A percentile compares a stretch with the other conserved stretches of the same genome.
Conservation (phyloP, 1,140 invertebrate species). For the Ceratosolen solmsi region DNA sequence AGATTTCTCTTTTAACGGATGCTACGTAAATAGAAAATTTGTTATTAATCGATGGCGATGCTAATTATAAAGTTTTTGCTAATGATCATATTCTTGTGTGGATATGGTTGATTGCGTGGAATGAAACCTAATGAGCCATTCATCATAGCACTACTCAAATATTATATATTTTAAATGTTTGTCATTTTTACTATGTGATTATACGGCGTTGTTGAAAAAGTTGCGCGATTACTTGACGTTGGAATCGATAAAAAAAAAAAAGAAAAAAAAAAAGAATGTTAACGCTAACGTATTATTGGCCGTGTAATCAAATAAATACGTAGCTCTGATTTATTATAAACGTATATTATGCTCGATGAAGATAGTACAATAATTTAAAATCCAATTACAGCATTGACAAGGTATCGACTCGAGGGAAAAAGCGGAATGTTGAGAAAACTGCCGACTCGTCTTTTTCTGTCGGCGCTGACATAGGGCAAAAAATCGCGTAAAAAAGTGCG, state of each 20-base stretch:
- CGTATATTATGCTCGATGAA: no score
- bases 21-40: slow-evolving; percentile 12
- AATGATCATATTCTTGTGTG: neutral
- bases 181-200: neutral
- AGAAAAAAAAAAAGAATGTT: no score
- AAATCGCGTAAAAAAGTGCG: neutral
- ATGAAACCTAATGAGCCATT: neutral
- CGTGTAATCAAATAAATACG: neutral
- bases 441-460: neutral
- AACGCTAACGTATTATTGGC: neutral
- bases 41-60: neutral
- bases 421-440: neutral
- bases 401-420: neutral
- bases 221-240: neutral
- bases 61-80: neutral
- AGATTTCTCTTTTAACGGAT: slow-evolving; percentile 23
- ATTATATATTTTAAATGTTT: neutral
- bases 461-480: neutral
- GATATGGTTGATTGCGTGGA: neutral
- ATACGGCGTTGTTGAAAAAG: neutral
- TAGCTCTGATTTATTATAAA: neutral
- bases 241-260: neutral
- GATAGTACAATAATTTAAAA: neutral
- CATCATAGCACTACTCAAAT: neutral
- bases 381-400: neutral